Percentiles rank a stretch among this genome's conserved stretches.
phyloP scores from a whole-genome alignment of 2,113 vertebrate species.

The Orthonyx spaldingii region DNA sequence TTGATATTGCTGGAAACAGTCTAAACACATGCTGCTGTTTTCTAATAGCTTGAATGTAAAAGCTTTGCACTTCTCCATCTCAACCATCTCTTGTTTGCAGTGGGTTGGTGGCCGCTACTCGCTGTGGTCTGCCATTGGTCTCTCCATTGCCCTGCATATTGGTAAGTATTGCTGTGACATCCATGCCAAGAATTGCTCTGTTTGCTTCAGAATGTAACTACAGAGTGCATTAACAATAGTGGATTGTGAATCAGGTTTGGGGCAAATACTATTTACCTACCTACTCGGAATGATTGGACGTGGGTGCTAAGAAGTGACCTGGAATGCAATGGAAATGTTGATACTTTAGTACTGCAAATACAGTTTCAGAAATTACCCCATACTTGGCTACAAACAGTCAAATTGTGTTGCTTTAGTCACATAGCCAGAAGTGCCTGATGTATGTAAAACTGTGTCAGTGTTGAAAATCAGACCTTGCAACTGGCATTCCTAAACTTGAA shows the following conservation, averaged over 20 bases:
- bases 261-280: background rate
- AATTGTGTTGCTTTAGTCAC: background rate
- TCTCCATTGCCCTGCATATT: conserved; percentile 95
- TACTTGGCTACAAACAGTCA: background rate
- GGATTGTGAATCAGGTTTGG: background rate
- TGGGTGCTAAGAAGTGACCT: background rate
- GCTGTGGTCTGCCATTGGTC: conserved; percentile 95
- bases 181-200: background rate
- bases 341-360: background rate
- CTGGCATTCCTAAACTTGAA: background rate
- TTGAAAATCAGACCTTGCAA: background rate
- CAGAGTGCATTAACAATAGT: background rate
- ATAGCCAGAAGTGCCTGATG: background rate
- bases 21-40: background rate
- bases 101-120: conserved; percentile 99
- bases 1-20: background rate
- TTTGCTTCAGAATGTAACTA: background rate
- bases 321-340: background rate
- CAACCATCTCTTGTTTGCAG: conserved; percentile 66
- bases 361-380: background rate
- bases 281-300: background rate
- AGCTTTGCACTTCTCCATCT: background rate
- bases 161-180: conserved; percentile 71
- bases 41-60: background rate
- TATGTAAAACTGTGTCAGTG: background rate